Base-by-base conservation (phyloP, 92 coral and sea anemone genomes). In the Meandrina meandrites region DNA sequence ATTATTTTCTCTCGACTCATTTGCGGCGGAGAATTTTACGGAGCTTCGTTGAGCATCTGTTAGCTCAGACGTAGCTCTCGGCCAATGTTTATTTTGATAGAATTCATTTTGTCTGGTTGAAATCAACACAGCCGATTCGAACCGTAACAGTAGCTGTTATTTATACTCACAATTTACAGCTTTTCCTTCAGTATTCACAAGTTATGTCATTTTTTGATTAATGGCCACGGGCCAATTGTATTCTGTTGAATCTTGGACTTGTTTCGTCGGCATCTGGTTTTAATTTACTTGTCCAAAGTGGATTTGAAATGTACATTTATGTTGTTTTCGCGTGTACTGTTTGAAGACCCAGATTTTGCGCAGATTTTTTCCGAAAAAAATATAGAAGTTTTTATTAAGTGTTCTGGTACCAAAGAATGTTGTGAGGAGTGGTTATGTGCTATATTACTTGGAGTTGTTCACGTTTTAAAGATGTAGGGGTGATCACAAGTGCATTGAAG, bases 21-120 rank as follows among this genome's bases (percentile, higher is more conserved):
- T 84, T 47, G 50, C 80, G 87, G 77, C 87, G 87, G 87, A 84
- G 86, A 84, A 84, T 84, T 84, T 73, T 73, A 84, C 80, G 47
- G 60, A 74, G 62, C 79, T 57, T 27, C 80, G 81, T 84, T 75
- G 47, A 84, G 75, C 64, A 51, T 50, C 58, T 51, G 56, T 40
- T 51, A 74, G 57, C 21, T 47, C 17, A 60, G 31, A 66, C 71
- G 71, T n/a, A 34, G 30, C 74, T n/a, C 72, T 31, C 27, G 70
- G 42, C 77, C 57, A 58, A 60, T 56, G 40, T 42, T 30, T 56
- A 54, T 73, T 84, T 84, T 84, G 80, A 84, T 73, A 66, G 34
- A 73, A 74, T 40, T 57, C 87, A 75, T 36, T 84, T 84, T 76
- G 87, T 73, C 87, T 84, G 80, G 28, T n/a, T 13, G 27, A 82